Evolutionary conservation across 1,140 invertebrate genomes (phyloP).

Genomic region (Pachypsylla venusta): DNA sequence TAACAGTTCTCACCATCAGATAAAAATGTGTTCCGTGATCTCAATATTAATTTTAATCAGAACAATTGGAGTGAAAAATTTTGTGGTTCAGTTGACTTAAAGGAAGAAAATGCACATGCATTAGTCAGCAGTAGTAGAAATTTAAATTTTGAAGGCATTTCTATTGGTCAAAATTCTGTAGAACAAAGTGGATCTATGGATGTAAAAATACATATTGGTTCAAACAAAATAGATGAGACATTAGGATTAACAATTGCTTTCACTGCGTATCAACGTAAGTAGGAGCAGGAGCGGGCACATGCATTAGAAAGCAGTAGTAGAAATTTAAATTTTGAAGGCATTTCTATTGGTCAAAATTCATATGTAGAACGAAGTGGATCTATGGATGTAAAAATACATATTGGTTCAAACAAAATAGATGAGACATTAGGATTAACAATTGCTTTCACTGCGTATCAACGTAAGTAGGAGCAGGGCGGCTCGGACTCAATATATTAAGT

Average conservation of each 20-base stretch:
- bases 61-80: constrained; percentile 13
- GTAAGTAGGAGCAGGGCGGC: neutral
- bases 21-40: neutral
- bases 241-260: constrained; percentile 18
- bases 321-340: neutral
- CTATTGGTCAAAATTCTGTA: constrained; percentile 10
- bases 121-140: neutral
- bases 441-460: constrained; percentile 18
- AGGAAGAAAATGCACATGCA: neutral
- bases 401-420: constrained; percentile 7
- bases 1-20: neutral
- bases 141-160: neutral
- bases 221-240: neutral
- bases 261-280: constrained; percentile 16
- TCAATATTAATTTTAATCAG: neutral
- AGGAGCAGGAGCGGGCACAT: constrained; percentile 1
- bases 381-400: constrained; percentile 17
- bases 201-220: constrained; percentile 17
- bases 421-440: constrained; percentile 16
- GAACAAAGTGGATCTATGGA: constrained; percentile 15
- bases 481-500: too few relatives aligned
- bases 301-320: neutral
- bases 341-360: constrained; percentile 5
- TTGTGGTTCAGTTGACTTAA: constrained; percentile 15
- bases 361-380: constrained; percentile 15